These are phyloP conservation scores for Suillia variegata DNA, from an alignment of 2,888 invertebrate species.

Conservation along the genomic window DNA sequence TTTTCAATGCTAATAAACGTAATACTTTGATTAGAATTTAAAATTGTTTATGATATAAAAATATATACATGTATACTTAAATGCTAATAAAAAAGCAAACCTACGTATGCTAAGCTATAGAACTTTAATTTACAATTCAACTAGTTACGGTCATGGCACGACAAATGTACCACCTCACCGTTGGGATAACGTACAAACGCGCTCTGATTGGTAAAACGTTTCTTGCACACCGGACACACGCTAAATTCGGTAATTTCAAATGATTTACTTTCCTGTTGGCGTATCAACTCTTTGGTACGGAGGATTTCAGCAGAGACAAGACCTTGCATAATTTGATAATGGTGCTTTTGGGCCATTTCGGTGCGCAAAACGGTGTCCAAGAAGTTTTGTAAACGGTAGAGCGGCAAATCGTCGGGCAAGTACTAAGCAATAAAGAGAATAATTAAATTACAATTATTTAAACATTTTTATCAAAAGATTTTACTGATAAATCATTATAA, in stretches of 20 bases:
- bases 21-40: no score
- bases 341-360: constrained; percentile 74
- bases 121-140: no score
- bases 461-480: not conserved
- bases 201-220: constrained; percentile 91
- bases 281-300: constrained; percentile 79
- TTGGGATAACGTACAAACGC: constrained; percentile 92
- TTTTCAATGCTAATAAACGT: no score
- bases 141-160: constrained; percentile 69
- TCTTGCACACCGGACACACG: constrained; percentile 90
- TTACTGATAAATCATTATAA: not conserved
- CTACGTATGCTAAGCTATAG: no score
- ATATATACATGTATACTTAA: no score
- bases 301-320: constrained; percentile 83
- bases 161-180: constrained; percentile 91
- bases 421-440: no score
- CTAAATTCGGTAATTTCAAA: constrained; percentile 85
- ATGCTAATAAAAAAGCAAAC: no score
- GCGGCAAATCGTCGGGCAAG: constrained; percentile 79
- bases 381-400: constrained; percentile 77
- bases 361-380: constrained; percentile 78
- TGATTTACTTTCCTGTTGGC: constrained; percentile 80
- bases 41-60: no score
- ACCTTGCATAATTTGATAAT: constrained; percentile 80
- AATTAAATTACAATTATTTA: not conserved